Evolutionary conservation across 2,113 vertebrate genomes (phyloP), one percentile per base, ranked within the genome.

Genomic region (Sclerurus mexicanus): DNA sequence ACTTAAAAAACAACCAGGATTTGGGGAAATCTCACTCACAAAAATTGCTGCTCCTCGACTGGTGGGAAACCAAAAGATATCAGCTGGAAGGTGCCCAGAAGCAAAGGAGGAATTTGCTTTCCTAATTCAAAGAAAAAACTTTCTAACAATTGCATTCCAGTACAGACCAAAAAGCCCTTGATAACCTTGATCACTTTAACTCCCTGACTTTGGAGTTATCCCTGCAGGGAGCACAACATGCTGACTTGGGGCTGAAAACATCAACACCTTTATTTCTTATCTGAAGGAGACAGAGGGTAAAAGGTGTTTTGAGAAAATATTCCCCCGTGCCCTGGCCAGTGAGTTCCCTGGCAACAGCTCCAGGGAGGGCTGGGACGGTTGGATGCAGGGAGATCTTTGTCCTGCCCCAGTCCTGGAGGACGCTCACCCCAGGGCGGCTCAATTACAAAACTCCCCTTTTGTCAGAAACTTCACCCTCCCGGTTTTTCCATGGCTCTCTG

Each of bases 201-300:
- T 19, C 49, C 8, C 35, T 76, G 82, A 19, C 46, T 22, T 18
- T 3, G 55, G 27, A 50, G 56, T 31, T 23, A 10, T 3, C 13
- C n/a, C 76, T 77, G n/a, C 59, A 80, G 60, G n/a, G 50, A 80
- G 28, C 14, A 30, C 31, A 63, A 1, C 28, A 8, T 2, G 2
- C 31, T 13, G 44, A 8, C 35, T 20, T 33, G 1, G 46, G 82
- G 39, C 44, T 76, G 58, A 33, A 67, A 80, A 53, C 2, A 12
- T 0, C 16, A 68, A 44, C 53, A 33, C 46, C 18, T 60, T 20
- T 3, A 28, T 9, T 15, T 35, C 10, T 20, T 4, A 1, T 11
- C 53, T 76, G 62, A 9, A 52, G 62, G 20, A 62, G 49, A 19
- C 19, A 18, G 40, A 55, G 37, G 12, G 15, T 11, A 14, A 56